These are phyloP conservation scores for Rutilus rutilus DNA, from an alignment of 2,113 vertebrate species.

Conservation along the genomic window DNA sequence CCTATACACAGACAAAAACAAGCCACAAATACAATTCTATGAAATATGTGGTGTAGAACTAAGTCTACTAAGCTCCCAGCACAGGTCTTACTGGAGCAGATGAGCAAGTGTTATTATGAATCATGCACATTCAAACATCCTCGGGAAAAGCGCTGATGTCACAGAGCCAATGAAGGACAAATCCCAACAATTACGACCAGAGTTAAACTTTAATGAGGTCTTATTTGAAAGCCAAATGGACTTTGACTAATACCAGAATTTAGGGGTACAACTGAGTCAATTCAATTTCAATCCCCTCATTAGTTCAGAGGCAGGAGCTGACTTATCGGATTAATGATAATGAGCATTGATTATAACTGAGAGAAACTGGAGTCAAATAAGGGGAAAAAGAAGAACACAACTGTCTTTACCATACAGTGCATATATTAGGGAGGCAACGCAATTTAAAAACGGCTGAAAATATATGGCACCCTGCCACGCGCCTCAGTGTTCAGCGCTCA, in stretches of 20 bases:
- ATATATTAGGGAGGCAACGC: too few relatives aligned
- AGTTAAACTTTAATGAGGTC: slow-evolving; percentile 34
- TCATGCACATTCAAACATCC: neutral
- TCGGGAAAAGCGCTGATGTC: slow-evolving; percentile 21
- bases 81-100: neutral
- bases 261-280: slow-evolving; percentile 27
- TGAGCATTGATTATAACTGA: slow-evolving; percentile 1
- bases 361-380: neutral
- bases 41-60: neutral
- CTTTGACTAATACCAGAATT: slow-evolving; percentile 47
- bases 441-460: too few relatives aligned
- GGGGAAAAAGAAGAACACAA: neutral
- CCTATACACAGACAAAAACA: slow-evolving; percentile 68
- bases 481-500: too few relatives aligned
- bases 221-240: slow-evolving; percentile 33
- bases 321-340: neutral
- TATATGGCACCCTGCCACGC: too few relatives aligned
- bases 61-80: neutral
- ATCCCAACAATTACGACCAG: slow-evolving; percentile 32
- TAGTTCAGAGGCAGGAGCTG: slow-evolving; percentile 20
- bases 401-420: neutral
- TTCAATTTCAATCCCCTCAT: slow-evolving; percentile 39
- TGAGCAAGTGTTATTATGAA: neutral
- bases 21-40: neutral
- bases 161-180: slow-evolving; percentile 28